Percentiles rank a stretch among this genome's conserved stretches.
Evolutionary conservation across 1,140 invertebrate genomes (phyloP).

Genomic region (Luehdorfia chinensis): DNA sequence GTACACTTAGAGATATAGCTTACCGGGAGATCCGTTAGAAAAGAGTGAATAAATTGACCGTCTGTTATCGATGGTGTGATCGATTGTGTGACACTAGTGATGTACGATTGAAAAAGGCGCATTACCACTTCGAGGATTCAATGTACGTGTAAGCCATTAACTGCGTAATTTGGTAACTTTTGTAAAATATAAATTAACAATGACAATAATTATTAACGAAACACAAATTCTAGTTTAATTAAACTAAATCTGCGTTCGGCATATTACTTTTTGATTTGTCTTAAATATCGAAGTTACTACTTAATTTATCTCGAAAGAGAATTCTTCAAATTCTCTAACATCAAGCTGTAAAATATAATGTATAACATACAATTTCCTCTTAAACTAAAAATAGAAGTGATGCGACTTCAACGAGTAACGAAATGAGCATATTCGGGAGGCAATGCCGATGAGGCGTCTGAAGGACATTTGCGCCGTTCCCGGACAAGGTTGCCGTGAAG

Average conservation of each 20-base stretch:
- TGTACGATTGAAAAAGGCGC: neutral
- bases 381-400: too few relatives aligned
- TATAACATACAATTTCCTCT: too few relatives aligned
- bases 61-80: conserved; percentile 1
- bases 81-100: conserved; percentile 11
- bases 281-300: too few relatives aligned
- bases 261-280: too few relatives aligned
- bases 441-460: conserved; percentile 16
- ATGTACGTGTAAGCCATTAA: neutral
- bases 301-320: too few relatives aligned
- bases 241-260: too few relatives aligned
- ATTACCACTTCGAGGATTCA: neutral
- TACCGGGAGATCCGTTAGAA: conserved; percentile 12
- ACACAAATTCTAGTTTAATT: too few relatives aligned
- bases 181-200: neutral
- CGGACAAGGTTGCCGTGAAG: conserved; percentile 41
- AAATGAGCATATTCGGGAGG: too few relatives aligned
- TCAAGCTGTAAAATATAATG: too few relatives aligned
- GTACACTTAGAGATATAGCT: conserved; percentile 10
- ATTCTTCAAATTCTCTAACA: too few relatives aligned
- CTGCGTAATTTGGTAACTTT: neutral
- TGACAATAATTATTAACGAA: neutral
- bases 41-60: conserved; percentile 10
- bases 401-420: too few relatives aligned
- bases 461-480: conserved; percentile 43